These are phyloP conservation scores for Aplidium turbinatum DNA, from an alignment of 23 tunicate genomes.

Conservation along the genomic window DNA sequence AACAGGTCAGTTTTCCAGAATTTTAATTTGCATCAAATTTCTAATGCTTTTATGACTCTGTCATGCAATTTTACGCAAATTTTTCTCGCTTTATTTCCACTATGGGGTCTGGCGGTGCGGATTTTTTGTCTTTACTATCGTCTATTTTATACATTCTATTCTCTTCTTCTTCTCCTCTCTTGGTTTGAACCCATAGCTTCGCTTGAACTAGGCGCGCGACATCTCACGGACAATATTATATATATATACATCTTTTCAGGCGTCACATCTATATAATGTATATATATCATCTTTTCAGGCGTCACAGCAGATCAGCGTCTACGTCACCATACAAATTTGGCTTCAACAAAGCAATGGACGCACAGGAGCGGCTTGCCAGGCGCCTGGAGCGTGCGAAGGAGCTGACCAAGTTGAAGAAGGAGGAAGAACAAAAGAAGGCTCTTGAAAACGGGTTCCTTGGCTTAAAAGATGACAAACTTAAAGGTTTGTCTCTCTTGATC, in stretches of 20 bases:
- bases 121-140: not conserved
- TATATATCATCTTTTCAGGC: too few relatives aligned
- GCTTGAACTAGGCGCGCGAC: not conserved
- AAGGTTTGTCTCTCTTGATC: constrained; percentile 25
- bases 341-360: constrained; percentile 84
- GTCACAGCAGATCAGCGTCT: constrained; percentile 36
- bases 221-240: not conserved
- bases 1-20: too few relatives aligned
- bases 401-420: constrained; percentile 63
- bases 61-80: too few relatives aligned
- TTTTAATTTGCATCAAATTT: too few relatives aligned
- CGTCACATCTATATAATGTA: too few relatives aligned
- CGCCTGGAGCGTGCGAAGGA: constrained; percentile 89
- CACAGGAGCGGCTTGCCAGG: constrained; percentile 86
- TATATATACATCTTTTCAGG: too few relatives aligned
- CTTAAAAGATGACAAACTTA: constrained; percentile 46
- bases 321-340: constrained; percentile 51
- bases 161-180: not conserved
- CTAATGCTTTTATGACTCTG: too few relatives aligned
- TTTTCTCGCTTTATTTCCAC: not conserved
- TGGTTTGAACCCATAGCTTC: not conserved
- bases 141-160: not conserved
- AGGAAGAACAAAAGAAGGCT: constrained; percentile 42
- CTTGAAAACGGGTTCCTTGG: constrained; percentile 37
- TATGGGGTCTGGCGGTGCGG: not conserved